Percentiles rank a stretch among this genome's conserved stretches.
These are phyloP conservation scores for Unio delphinus DNA, from an alignment of 2,888 invertebrate species.

Conservation along the genomic window DNA sequence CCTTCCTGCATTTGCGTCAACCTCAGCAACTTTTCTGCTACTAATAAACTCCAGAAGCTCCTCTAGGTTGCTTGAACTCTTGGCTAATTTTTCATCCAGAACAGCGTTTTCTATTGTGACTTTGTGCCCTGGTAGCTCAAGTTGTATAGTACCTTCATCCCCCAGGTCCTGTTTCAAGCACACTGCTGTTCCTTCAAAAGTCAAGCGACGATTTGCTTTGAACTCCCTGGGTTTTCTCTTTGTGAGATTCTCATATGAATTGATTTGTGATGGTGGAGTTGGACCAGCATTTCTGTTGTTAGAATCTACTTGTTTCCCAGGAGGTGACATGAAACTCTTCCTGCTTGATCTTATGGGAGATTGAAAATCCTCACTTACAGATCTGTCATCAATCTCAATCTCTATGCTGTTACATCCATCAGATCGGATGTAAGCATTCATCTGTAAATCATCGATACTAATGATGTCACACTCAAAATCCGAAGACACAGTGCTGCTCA, in stretches of 20 bases:
- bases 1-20: not conserved
- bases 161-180: conserved; percentile 49
- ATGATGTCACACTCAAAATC: conserved; percentile 55
- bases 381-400: conserved; percentile 49
- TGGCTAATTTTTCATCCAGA: conserved; percentile 38
- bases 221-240: no score
- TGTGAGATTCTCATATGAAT: not conserved
- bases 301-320: no score
- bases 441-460: conserved; percentile 54
- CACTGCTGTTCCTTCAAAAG: conserved; percentile 30
- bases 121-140: conserved; percentile 50
- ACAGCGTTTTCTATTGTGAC: conserved; percentile 47
- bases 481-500: conserved; percentile 36
- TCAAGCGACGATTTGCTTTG: no score
- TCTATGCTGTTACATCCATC: conserved; percentile 58
- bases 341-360: conserved; percentile 16
- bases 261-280: not conserved
- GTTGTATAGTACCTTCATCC: conserved; percentile 45
- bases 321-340: no score
- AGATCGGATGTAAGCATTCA: conserved; percentile 56
- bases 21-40: conserved; percentile 13
- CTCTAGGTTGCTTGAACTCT: conserved; percentile 42
- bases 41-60: conserved; percentile 40
- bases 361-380: conserved; percentile 17
- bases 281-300: conserved; percentile 2